A percentile compares a stretch with the other conserved stretches of the same genome.
Conservation (phyloP, 1,140 invertebrate species). For the Venturia canescens region DNA sequence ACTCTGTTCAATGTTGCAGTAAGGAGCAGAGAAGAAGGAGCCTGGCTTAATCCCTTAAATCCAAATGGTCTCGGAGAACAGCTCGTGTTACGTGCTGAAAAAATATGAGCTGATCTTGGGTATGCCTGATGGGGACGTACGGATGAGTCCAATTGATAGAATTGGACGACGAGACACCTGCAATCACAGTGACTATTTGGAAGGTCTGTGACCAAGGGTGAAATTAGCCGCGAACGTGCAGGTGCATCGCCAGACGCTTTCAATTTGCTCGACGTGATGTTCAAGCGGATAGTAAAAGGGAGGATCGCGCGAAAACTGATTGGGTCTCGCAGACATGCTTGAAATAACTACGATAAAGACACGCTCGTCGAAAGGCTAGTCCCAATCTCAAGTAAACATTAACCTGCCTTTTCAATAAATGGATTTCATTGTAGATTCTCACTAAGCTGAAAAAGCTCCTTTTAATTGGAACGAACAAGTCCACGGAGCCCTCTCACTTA, state of each 20-base stretch:
- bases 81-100: slow-evolving; percentile 19
- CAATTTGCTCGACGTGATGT: slow-evolving; percentile 48
- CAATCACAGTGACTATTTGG: slow-evolving; percentile 53
- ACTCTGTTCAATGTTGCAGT: slow-evolving; percentile 43
- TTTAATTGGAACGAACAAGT: neutral
- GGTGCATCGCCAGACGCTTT: slow-evolving; percentile 48
- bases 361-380: neutral
- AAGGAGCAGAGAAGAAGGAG: neutral
- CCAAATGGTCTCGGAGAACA: slow-evolving; percentile 24
- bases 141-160: slow-evolving; percentile 22
- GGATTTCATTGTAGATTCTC: no score
- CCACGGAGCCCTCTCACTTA: neutral
- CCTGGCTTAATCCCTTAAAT: slow-evolving; percentile 18
- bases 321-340: neutral
- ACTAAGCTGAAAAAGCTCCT: neutral
- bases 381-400: slow-evolving; percentile 19
- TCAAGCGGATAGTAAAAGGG: neutral
- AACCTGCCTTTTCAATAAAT: neutral
- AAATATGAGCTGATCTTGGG: neutral
- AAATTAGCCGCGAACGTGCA: slow-evolving; percentile 52
- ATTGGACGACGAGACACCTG: slow-evolving; percentile 38
- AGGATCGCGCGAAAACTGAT: neutral
- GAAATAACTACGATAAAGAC: neutral
- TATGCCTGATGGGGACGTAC: slow-evolving; percentile 5
- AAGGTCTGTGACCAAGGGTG: slow-evolving; percentile 53